phyloP scores from a whole-genome alignment of 92 coral and sea anemone species.

The Epizoanthus ramosus region DNA sequence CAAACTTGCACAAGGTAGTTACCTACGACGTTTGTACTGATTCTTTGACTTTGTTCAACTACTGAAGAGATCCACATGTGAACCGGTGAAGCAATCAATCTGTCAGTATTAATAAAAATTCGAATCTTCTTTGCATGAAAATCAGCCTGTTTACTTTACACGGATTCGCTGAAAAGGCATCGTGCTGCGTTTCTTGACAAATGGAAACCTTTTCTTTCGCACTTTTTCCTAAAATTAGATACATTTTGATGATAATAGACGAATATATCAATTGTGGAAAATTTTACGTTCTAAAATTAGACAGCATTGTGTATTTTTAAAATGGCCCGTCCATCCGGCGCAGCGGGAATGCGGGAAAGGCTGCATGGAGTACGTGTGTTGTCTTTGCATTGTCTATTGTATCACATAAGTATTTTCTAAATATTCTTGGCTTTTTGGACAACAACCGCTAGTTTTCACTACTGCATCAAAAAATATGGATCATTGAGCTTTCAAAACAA shows the following conservation, averaged over 20 bases:
- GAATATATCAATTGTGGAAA: background rate
- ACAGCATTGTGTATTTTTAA: background rate
- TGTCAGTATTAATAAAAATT: background rate
- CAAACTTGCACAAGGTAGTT: background rate
- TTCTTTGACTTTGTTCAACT: background rate
- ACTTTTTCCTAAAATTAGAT: background rate
- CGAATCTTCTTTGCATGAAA: background rate
- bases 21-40: too few species aligned
- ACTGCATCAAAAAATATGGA: too few species aligned
- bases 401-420: too few species aligned
- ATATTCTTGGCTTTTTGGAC: too few species aligned
- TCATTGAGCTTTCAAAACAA: too few species aligned
- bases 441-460: too few species aligned
- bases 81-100: background rate
- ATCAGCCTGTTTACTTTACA: background rate
- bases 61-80: background rate
- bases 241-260: background rate
- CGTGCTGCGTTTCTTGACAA: constrained; percentile 7
- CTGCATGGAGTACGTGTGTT: too few species aligned
- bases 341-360: too few species aligned
- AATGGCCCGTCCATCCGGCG: too few species aligned
- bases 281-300: background rate
- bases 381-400: too few species aligned
- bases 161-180: background rate
- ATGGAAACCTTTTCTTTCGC: background rate